These are phyloP conservation scores for Cheilosia urbana DNA, from an alignment of 2,888 invertebrate genomes.

Conservation along the genomic window DNA sequence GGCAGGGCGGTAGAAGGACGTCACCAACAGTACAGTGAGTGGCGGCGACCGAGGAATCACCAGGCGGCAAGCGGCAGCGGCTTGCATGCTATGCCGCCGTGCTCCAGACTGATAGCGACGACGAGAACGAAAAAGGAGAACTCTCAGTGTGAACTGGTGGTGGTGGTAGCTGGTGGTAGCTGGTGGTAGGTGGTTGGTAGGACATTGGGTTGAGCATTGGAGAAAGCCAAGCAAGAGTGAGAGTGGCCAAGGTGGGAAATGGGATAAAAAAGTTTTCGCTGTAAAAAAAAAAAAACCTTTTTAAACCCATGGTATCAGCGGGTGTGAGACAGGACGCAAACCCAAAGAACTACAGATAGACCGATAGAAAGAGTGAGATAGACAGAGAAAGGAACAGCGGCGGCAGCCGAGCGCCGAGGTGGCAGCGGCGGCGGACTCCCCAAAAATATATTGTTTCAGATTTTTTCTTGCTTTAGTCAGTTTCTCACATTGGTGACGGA, in stretches of 20 bases:
- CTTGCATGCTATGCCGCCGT: slow-evolving; percentile 63
- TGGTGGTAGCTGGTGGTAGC: slow-evolving; percentile 14
- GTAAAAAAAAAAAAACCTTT: slow-evolving; percentile 33
- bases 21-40: slow-evolving; percentile 50
- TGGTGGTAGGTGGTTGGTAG: neutral
- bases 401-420: neutral
- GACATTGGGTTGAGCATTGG: slow-evolving; percentile 37
- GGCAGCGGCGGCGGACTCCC: slow-evolving; percentile 77
- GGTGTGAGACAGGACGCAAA: slow-evolving; percentile 59
- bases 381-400: slow-evolving; percentile 44
- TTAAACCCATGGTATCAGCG: slow-evolving; percentile 40
- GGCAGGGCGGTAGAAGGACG: slow-evolving; percentile 59
- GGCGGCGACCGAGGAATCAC: slow-evolving; percentile 65
- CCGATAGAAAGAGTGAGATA: slow-evolving; percentile 64
- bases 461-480: slow-evolving; percentile 84
- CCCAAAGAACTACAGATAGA: slow-evolving; percentile 61
- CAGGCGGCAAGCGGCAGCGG: slow-evolving; percentile 76
- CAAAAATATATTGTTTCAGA: slow-evolving; percentile 84
- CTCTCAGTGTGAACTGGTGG: slow-evolving; percentile 43
- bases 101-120: slow-evolving; percentile 71
- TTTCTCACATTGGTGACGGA: slow-evolving; percentile 85
- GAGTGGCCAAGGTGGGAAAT: slow-evolving; percentile 70
- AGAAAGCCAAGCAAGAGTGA: slow-evolving; percentile 70
- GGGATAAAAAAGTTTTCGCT: slow-evolving; percentile 73
- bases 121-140: slow-evolving; percentile 48